Percentiles rank a stretch among this genome's conserved stretches.
These are phyloP conservation scores for Esperia sulphurella DNA, from an alignment of 2,888 invertebrate genomes.

Conservation along the genomic window DNA sequence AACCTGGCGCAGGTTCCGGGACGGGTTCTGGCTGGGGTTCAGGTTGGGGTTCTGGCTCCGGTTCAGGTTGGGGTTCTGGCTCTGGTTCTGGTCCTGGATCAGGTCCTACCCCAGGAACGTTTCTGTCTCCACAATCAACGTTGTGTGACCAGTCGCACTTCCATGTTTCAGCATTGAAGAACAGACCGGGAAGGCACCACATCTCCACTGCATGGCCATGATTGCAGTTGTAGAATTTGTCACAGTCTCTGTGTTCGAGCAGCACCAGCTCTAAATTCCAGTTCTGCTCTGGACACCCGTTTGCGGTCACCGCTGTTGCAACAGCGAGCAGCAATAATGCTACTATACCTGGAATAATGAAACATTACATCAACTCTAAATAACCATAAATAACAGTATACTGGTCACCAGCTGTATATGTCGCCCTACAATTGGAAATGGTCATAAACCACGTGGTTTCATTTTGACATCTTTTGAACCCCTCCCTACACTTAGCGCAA, in stretches of 20 bases:
- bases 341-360: slow-evolving; percentile 34
- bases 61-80: slow-evolving; percentile 4
- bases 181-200: slow-evolving; percentile 74
- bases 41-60: slow-evolving; percentile 3
- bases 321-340: slow-evolving; percentile 21
- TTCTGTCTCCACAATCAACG: slow-evolving; percentile 77
- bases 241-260: slow-evolving; percentile 69
- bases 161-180: slow-evolving; percentile 73
- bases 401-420: no score
- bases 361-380: neutral
- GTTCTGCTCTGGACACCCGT: slow-evolving; percentile 1
- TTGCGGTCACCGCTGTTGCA: neutral
- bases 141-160: slow-evolving; percentile 82
- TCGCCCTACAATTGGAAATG: no score
- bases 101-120: slow-evolving; percentile 28
- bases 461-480: no score
- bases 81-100: slow-evolving; percentile 4
- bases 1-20: slow-evolving; percentile 7
- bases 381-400: no score
- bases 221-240: slow-evolving; percentile 83
- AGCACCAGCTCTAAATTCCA: neutral
- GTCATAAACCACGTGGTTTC: no score
- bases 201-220: slow-evolving; percentile 80
- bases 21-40: slow-evolving; percentile 4
- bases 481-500: no score